Evolutionary conservation across 2,888 invertebrate species (phyloP).

Genomic region (Pseudanteris insignis): DNA sequence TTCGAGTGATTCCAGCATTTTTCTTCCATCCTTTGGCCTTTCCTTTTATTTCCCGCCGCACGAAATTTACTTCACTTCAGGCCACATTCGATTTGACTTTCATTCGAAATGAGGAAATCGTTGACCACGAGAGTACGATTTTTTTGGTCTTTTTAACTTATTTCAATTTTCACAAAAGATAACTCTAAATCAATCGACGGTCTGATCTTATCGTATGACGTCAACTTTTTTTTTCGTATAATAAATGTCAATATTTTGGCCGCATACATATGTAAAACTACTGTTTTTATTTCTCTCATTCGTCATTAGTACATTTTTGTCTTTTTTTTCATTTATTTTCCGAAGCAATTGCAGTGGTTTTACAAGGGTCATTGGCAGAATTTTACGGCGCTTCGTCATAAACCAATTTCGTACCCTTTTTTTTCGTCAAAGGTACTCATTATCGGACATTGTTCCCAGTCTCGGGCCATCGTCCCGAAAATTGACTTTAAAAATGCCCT

Average conservation of each 20-base stretch:
- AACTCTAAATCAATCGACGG: too few relatives aligned
- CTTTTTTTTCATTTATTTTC: too few relatives aligned
- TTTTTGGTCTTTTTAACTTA: too few relatives aligned
- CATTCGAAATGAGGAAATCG: conserved; percentile 2
- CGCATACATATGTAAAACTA: too few relatives aligned
- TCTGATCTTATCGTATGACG: too few relatives aligned
- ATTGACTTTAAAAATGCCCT: conserved; percentile 2
- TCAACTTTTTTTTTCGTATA: too few relatives aligned
- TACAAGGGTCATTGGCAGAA: conserved; percentile 25
- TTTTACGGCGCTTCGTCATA: conserved; percentile 28
- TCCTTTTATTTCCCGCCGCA: not conserved
- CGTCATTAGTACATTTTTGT: too few relatives aligned
- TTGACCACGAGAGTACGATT: conserved; percentile 1
- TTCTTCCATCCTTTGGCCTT: conserved; percentile 2
- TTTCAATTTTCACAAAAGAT: too few relatives aligned
- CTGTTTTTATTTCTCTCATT: too few relatives aligned
- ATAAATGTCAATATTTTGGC: too few relatives aligned
- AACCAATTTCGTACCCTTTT: conserved; percentile 24
- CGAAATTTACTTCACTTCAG: conserved; percentile 5
- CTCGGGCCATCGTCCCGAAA: conserved; percentile 7
- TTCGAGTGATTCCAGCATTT: not conserved
- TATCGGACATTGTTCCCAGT: conserved; percentile 27
- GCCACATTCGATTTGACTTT: conserved; percentile 12
- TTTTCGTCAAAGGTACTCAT: conserved; percentile 35
- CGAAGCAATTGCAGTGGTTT: conserved; percentile 2